These are phyloP conservation scores for Columba guinea DNA, from an alignment of 2,797 vertebrate genomes.

Conservation along the genomic window DNA sequence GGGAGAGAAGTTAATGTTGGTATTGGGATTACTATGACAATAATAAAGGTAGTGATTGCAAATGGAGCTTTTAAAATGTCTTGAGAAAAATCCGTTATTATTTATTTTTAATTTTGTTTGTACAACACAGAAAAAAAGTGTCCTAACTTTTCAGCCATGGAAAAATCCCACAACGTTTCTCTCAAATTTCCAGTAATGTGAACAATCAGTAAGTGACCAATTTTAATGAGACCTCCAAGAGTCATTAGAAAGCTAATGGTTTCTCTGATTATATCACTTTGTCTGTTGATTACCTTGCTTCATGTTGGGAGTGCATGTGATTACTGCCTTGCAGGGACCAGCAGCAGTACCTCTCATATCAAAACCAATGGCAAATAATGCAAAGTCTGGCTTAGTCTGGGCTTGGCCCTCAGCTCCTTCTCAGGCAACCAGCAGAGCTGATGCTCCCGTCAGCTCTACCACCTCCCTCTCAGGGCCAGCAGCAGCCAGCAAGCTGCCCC, in stretches of 20 bases:
- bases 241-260: constrained; percentile 41
- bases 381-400: not conserved
- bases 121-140: not conserved
- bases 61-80: not conserved
- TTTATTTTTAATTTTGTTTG: constrained; percentile 12
- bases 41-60: not conserved
- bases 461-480: not conserved
- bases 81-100: not conserved
- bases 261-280: constrained; percentile 29
- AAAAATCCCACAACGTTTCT: not conserved
- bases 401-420: not conserved
- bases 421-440: not conserved
- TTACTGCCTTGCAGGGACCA: not conserved
- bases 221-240: constrained; percentile 49
- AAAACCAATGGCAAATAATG: not conserved
- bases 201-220: constrained; percentile 19
- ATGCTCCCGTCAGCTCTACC: not conserved
- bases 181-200: constrained; percentile 15
- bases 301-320: not conserved
- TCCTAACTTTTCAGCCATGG: not conserved
- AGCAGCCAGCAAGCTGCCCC: not conserved
- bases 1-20: not conserved
- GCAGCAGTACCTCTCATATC: not conserved
- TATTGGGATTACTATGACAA: not conserved
- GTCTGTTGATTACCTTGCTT: constrained; percentile 26